Base-by-base conservation (phyloP, 2,797 vertebrate genomes). In the Crax fasciolata region DNA sequence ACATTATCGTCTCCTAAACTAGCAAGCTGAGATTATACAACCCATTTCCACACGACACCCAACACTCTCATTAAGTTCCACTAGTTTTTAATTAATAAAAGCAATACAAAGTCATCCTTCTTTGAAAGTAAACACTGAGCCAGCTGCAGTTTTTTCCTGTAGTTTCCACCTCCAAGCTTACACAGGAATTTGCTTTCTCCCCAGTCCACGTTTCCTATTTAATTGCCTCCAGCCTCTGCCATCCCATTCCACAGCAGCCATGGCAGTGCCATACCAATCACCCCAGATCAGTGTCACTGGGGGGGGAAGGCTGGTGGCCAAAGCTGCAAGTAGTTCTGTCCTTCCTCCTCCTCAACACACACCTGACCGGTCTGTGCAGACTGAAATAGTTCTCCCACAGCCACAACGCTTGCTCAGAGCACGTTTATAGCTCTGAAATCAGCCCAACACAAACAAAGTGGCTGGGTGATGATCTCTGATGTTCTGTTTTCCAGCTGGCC, bases 401-500 rank as follows among this genome's bases (percentile, higher is more conserved):
- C 67, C 76, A 13, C 63, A 25, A 4, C 0, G 11, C 59, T 67
- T 2, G 4, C 68, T 83, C 72, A 21, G n/a, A 59, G 83, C 66
- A 21, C 21, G 1, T 80, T 44, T 46, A 46, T 18, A 87, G 93
- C 90, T 43, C 52, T 4, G 68, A 32, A 28, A 83, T 2, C 72
- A 62, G 38, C 89, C 93, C 76, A 89, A 71, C 39, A 49, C 95
- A 94, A 92, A 93, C 67, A 71, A 79, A 68, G 30, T 2, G 57
- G n/a, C 32, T 30, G 65, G 59, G 57, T 4, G 35, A 79, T 63
- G 39, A 62, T 57, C 75, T 93, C 2, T 9, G 30, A 49, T 17
- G 65, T 84, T 63, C 79, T 27, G 44, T 11, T 89, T 61, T 41
- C 93, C 95, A 90, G 93, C 85, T 92, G 93, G 90, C 90, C 74